Conservation (phyloP, 2,113 vertebrate genomes). For the Crotalus viridis region DNA sequence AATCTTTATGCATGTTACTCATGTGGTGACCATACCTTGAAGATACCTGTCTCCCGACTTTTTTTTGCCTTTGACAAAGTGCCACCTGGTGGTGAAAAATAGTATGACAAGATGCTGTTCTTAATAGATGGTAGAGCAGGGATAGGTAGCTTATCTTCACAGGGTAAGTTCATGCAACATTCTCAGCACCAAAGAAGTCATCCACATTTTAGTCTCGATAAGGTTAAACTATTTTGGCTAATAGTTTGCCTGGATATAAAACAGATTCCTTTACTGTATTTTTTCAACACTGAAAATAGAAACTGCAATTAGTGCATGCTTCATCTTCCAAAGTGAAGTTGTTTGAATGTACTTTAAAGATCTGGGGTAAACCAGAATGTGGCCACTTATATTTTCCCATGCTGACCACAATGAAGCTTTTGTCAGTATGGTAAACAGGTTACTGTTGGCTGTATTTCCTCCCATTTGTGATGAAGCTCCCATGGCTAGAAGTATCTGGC, state of each 20-base stretch:
- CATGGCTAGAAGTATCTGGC: conserved; percentile 25
- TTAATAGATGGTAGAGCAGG: neutral
- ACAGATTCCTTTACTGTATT: neutral
- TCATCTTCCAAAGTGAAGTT: neutral
- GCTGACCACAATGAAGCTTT: conserved; percentile 26
- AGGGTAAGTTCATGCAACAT: neutral
- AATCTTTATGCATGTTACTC: neutral
- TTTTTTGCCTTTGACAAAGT: neutral
- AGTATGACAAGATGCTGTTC: neutral
- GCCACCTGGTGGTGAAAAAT: neutral
- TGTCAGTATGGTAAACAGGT: conserved; percentile 18
- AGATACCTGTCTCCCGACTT: neutral
- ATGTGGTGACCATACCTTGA: neutral
- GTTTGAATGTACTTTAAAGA: conserved; percentile 25
- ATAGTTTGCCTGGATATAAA: neutral
- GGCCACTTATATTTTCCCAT: conserved; percentile 26
- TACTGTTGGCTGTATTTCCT: conserved; percentile 19
- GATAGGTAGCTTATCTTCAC: neutral
- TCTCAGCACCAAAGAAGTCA: neutral
- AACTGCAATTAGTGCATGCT: neutral
- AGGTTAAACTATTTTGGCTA: neutral
- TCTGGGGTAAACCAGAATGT: neutral
- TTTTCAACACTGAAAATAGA: neutral
- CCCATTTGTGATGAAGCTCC: conserved; percentile 26
- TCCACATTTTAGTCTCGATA: neutral